phyloP scores from a whole-genome alignment of 2,797 vertebrate species.

The Gymnodraco acuticeps region DNA sequence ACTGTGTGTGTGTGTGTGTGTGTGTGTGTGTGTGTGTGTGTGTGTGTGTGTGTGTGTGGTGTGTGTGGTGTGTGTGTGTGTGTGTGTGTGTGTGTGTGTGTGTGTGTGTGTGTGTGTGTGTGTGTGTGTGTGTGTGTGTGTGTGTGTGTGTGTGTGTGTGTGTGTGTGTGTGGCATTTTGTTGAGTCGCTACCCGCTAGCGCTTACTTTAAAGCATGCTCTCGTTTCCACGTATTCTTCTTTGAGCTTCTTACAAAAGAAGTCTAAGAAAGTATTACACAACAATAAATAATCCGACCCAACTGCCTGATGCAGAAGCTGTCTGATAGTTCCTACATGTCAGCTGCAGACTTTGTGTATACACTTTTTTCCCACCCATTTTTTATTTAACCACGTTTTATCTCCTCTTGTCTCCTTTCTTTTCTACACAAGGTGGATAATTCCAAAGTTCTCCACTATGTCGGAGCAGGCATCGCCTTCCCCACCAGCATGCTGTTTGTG shows the following conservation, averaged over 20 bases:
- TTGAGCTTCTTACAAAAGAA: not conserved
- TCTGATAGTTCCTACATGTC: slow-evolving; percentile 5
- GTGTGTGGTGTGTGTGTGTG: slow-evolving; percentile 19
- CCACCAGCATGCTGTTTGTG: slow-evolving; percentile 93
- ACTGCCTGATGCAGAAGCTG: slow-evolving; percentile 4
- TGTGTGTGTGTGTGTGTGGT: slow-evolving; percentile 32
- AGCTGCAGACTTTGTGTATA: too few species aligned
- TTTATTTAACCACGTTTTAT: too few species aligned
- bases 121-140: slow-evolving; percentile 13
- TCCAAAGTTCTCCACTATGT: slow-evolving; percentile 94
- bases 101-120: slow-evolving; percentile 27
- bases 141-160: slow-evolving; percentile 24
- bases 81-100: slow-evolving; percentile 26
- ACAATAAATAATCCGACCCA: slow-evolving; percentile 20
- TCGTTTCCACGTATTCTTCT: slow-evolving; percentile 10
- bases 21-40: slow-evolving; percentile 13
- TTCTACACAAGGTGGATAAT: slow-evolving; percentile 87
- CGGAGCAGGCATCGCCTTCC: slow-evolving; percentile 92
- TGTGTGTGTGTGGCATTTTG: slow-evolving; percentile 33
- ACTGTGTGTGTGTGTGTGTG: slow-evolving; percentile 7
- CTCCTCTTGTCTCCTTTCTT: not conserved
- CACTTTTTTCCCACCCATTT: not conserved
- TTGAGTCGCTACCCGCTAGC: slow-evolving; percentile 2
- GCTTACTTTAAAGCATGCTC: slow-evolving; percentile 5
- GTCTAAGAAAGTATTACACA: slow-evolving; percentile 5